phyloP scores from a whole-genome alignment of 2,888 invertebrate species.

The Byasa hedistus region DNA sequence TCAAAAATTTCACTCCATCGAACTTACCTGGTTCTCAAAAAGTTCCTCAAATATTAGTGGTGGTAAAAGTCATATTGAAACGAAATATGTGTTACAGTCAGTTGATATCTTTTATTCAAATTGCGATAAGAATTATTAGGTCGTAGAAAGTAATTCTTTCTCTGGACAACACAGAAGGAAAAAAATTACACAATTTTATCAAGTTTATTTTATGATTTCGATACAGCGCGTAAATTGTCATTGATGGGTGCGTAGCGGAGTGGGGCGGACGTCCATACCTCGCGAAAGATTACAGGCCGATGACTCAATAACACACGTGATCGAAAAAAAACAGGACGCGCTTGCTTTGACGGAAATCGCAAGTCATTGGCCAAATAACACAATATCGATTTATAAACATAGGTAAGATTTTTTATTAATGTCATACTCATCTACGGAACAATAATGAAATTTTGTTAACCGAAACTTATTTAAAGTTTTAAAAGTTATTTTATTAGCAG shows the following conservation, averaged over 20 bases:
- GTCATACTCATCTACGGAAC: neutral
- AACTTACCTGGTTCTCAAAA: neutral
- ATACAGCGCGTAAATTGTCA: conserved; percentile 51
- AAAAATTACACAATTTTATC: conserved; percentile 41
- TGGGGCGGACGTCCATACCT: conserved; percentile 49
- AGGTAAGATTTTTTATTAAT: conserved; percentile 17
- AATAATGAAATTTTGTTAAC: neutral
- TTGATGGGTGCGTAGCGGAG: conserved; percentile 56
- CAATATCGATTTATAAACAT: neutral
- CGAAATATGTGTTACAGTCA: too few species aligned
- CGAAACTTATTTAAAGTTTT: neutral
- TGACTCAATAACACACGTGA: conserved; percentile 41
- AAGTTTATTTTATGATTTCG: conserved; percentile 42
- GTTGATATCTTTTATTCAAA: too few species aligned
- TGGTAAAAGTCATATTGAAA: neutral
- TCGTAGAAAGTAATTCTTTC: neutral
- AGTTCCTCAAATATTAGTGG: conserved; percentile 14
- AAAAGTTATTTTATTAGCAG: neutral
- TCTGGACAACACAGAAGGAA: conserved; percentile 2
- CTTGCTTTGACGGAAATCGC: conserved; percentile 32
- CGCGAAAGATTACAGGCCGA: conserved; percentile 28
- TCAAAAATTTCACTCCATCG: neutral
- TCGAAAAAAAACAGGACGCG: conserved; percentile 31
- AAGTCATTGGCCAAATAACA: neutral
- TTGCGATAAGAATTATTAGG: neutral